Evolutionary conservation across 2,888 invertebrate species (phyloP), one percentile per base, ranked within the genome.

Genomic region (Dryobotodes eremita): DNA sequence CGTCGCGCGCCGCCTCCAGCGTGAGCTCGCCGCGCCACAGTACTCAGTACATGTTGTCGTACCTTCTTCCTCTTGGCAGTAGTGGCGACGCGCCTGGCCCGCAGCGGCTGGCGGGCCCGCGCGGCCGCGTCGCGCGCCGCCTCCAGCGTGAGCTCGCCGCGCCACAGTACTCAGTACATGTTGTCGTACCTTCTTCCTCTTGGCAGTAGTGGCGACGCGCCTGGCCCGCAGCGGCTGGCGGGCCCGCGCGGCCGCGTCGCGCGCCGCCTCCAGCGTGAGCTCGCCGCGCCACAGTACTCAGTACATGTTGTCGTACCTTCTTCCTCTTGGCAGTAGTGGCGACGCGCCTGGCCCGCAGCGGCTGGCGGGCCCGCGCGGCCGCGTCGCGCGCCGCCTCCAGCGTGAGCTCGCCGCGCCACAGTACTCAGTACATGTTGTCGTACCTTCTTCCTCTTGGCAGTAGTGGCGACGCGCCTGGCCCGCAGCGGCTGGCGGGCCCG

Each of bases 1-100:
- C 99, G 94, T 99, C 99, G 87, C 99, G 98, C 87, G 99, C 98
- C 86, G 99, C 99, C 96, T 99, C 99, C 50, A 48, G 13, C 48
- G 48, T 48, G 13, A 48, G 23, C 55, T 42, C 31, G 31, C 31
- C 31, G 31, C 31, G 31, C 31, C 31, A 36, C 31, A 46, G 46
- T 46, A 46, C 10, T 46, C 46, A 46, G 46, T 46, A 46, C 6
- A 10, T 46, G 46, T 46, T 1, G 46, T 6, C 10, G 46, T 46
- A 46, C 46, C 57, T 57, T 57, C 57, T 57, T 57, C 57, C 57
- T 57, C 57, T 57, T 57, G 57, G 57, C 57, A 4, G 57, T 57
- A 3, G 57, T 57, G 13, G 57, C 57, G 13, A 57, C 57, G n/a
- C 57, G n/a, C 11, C 57, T n/a, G 11, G 57, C n/a, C 11, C 57